Evolutionary conservation across 2,113 vertebrate species (phyloP), one percentile per base, ranked within the genome.

Genomic region (Chascanopsetta lugubris): DNA sequence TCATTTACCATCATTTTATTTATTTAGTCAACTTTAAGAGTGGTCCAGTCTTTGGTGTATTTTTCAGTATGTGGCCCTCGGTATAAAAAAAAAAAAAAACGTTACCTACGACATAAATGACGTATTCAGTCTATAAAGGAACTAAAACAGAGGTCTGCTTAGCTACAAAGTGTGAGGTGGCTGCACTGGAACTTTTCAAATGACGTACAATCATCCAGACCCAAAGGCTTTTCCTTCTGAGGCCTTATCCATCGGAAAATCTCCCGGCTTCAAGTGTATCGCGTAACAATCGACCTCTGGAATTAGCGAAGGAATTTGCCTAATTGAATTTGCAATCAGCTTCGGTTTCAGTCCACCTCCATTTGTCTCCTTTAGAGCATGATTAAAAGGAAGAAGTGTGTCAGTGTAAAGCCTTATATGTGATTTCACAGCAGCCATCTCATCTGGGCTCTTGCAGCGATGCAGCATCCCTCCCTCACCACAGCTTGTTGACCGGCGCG

Each of bases 301-400:
- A n/a, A n/a, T n/a, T n/a, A n/a, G n/a, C n/a, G 69, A 17, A 75
- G 77, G 73, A 83, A 83, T 79, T 68, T 70, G 66, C 36, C 64
- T 85, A 89, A 90, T 86, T 91, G 71, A 90, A 90, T 89, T 89
- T 85, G 84, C 87, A 87, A 86, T 90, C 88, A 89, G 77, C 79
- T 82, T 62, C 45, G 36, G 85, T 86, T 87, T 84, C 82, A 59
- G 80, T 83, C 80, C 48, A 46, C 59, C 77, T 75, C 51, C 55
- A 85, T 85, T 83, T 83, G 48, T 47, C 21, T 57, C 18, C 58
- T 64, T n/a, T n/a, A n/a, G n/a, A 22, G 13, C 9, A n/a, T 26
- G 38, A 26, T 58, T 30, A 30, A 70, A 56, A 45, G 2, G 60
- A 69, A 59, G 25, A 54, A 42, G n/a, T n/a, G n/a, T n/a, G n/a